Conservation (phyloP, 1,140 invertebrate genomes). For the Papilio helenus region DNA sequence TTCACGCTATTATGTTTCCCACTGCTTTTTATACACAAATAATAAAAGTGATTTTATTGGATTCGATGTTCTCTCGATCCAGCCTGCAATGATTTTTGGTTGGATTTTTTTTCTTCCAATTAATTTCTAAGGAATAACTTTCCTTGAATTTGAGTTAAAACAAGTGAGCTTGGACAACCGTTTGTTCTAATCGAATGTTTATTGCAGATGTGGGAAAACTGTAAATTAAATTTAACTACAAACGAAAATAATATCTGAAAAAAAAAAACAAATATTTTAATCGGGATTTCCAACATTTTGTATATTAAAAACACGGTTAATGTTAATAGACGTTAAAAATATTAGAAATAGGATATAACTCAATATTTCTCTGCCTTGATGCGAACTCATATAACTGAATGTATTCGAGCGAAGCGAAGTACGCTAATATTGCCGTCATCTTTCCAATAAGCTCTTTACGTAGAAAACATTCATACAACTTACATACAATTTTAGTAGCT, state of each 20-base stretch:
- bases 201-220: too few relatives aligned
- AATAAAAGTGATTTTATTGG: slow-evolving; percentile 27
- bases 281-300: background rate
- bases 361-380: slow-evolving; percentile 27
- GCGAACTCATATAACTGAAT: slow-evolving; percentile 18
- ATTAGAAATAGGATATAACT: slow-evolving; percentile 11
- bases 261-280: too few relatives aligned
- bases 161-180: background rate
- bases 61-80: slow-evolving; percentile 5
- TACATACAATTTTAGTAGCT: background rate
- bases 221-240: too few relatives aligned
- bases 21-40: slow-evolving; percentile 41
- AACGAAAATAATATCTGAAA: too few relatives aligned
- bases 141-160: background rate
- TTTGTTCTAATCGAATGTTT: background rate
- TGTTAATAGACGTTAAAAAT: background rate
- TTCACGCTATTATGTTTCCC: slow-evolving; percentile 56
- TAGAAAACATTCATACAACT: background rate
- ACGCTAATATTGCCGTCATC: slow-evolving; percentile 32
- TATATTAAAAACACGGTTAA: background rate
- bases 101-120: background rate
- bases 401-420: slow-evolving; percentile 17
- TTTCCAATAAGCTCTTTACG: background rate
- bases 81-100: background rate
- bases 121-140: background rate